Percentiles rank a stretch among this genome's conserved stretches.
Conservation (phyloP, 2,797 vertebrate species). For the Peromyscus attwateri region DNA sequence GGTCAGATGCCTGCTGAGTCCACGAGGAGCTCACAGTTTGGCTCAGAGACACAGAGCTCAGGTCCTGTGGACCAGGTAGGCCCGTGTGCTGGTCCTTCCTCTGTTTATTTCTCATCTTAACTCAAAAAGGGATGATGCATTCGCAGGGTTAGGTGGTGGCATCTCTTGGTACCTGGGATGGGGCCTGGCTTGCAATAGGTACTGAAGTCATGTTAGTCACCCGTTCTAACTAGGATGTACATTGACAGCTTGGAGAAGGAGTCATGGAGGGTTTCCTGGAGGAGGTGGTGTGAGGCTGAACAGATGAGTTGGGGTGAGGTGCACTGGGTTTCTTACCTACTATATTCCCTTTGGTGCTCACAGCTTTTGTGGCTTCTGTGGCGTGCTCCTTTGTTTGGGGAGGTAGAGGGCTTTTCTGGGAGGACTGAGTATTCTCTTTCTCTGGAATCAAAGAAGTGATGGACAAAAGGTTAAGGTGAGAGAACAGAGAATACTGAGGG, state of each 20-base stretch:
- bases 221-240: not conserved
- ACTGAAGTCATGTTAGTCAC: not conserved
- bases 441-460: not conserved
- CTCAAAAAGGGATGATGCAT: not conserved
- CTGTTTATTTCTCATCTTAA: not conserved
- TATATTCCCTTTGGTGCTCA: accelerated
- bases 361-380: no score
- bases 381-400: accelerated
- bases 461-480: not conserved
- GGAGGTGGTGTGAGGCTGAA: not conserved
- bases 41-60: not conserved
- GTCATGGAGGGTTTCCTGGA: not conserved
- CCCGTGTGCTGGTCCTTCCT: not conserved
- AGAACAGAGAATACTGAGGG: no score
- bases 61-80: not conserved
- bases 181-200: no score
- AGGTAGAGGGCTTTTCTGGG: accelerated
- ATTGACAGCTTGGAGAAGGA: not conserved
- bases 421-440: accelerated
- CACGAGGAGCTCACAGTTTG: not conserved
- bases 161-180: no score
- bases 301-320: accelerated
- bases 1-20: not conserved
- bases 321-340: not conserved
- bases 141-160: not conserved